Conservation (phyloP, 2,888 invertebrate genomes). For the Thumatha senex region DNA sequence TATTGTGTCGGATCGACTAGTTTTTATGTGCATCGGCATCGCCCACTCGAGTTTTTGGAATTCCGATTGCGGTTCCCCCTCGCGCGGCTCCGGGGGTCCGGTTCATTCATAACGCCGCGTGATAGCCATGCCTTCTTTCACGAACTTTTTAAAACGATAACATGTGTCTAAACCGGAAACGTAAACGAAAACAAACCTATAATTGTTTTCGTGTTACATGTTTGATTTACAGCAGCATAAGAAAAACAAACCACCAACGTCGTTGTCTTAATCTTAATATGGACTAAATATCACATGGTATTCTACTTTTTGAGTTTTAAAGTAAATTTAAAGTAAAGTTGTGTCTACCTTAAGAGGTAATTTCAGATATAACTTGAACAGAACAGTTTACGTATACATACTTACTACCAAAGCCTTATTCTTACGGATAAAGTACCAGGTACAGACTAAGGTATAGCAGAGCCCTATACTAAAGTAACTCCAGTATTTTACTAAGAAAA, state of each 20-base stretch:
- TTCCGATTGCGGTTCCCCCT: slow-evolving; percentile 50
- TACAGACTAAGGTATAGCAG: too few species aligned
- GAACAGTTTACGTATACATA: too few species aligned
- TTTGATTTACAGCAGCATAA: slow-evolving; percentile 51
- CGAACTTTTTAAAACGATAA: slow-evolving; percentile 46
- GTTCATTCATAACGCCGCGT: slow-evolving; percentile 79
- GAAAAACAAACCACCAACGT: slow-evolving; percentile 62
- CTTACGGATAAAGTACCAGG: too few species aligned
- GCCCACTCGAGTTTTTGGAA: slow-evolving; percentile 80
- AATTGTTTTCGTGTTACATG: slow-evolving; percentile 62
- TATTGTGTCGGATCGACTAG: slow-evolving; percentile 64
- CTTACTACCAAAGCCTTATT: too few species aligned
- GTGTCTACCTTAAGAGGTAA: too few species aligned
- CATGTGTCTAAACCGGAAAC: slow-evolving; percentile 67
- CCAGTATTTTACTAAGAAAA: too few species aligned
- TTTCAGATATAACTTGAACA: too few species aligned
- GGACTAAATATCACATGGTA: slow-evolving; percentile 12
- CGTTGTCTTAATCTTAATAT: slow-evolving; percentile 38
- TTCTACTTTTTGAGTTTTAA: background rate
- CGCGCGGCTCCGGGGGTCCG: slow-evolving; percentile 54
- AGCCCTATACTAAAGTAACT: too few species aligned
- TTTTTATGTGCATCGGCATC: slow-evolving; percentile 65
- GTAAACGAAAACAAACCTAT: slow-evolving; percentile 65
- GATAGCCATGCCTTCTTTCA: slow-evolving; percentile 53
- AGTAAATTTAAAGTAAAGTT: too few species aligned